phyloP scores from a whole-genome alignment of 2,113 vertebrate species.

The Lepidothrix coronata region DNA sequence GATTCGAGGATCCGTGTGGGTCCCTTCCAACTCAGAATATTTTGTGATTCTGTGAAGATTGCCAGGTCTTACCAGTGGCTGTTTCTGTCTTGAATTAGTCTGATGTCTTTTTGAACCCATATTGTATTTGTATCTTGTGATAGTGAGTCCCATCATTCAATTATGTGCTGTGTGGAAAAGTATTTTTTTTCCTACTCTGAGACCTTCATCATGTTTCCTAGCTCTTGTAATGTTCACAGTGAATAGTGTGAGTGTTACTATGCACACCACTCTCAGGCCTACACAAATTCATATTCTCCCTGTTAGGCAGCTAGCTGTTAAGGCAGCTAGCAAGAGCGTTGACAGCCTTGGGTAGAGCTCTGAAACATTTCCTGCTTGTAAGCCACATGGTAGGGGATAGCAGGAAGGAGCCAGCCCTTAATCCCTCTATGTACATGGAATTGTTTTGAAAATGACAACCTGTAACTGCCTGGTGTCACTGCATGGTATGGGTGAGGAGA shows the following conservation, averaged over 20 bases:
- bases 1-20: background rate
- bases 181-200: background rate
- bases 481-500: background rate
- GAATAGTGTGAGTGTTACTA: background rate
- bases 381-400: background rate
- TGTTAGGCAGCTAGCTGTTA: background rate
- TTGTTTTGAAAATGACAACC: background rate
- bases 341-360: background rate
- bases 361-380: background rate
- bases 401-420: background rate
- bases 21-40: background rate
- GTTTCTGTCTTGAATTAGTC: background rate
- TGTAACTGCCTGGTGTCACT: background rate
- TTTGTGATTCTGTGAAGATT: background rate
- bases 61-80: background rate
- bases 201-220: background rate
- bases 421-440: background rate
- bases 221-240: background rate
- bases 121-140: background rate
- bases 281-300: background rate
- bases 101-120: background rate
- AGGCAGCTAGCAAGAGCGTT: background rate
- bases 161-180: background rate
- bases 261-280: background rate
- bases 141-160: background rate